Base-by-base conservation (phyloP, 2,113 vertebrate genomes). In the Prochilodus magdalenae region DNA sequence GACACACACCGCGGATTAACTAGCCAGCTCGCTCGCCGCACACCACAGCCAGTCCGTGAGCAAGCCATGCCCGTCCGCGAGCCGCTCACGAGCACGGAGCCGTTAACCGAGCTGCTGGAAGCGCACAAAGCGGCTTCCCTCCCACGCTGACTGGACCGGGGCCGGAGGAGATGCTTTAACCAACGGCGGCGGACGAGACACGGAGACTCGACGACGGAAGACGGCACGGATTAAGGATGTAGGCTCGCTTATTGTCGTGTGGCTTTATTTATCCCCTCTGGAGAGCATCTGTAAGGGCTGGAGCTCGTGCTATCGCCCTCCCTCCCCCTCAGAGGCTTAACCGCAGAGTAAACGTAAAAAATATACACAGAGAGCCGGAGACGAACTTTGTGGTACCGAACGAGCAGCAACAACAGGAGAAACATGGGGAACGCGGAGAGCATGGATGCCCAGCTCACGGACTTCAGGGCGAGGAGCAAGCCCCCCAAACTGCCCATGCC, bases 401-500 rank as follows among this genome's bases (percentile, higher is more conserved):
- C 14, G 51, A 16, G 15, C 15, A 18, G 2, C 51, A 14, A 13
- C 13, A 49, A 1, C 47, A 49, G 1, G 13, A 10, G 47, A 80
- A 87, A 49, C 85, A 94, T 94, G 93, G 93, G 93, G 69, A 94
- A 94, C 84, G 78, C 96, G 1, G 96, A 97, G 87, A 98, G 97
- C 90, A 95, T 97, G 96, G 97, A 98, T 89, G 93, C 93, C 72
- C 96, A 96, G 91, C 95, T 96, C 91, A 95, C 95, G 0, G 97
- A 97, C 87, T 95, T 97, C 89, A 93, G 95, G 92, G 96, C 96
- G 80, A 95, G 97, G 92, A 92, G 86, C 33, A 93, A 95, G 47
- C 97, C 97, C 5, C 93, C 97, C 57, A 96, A 96, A 86, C 96
- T 98, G 87, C 97, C 97, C 20, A 97, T 97, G 96, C 97, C 97